Evolutionary conservation across 2,888 invertebrate species (phyloP), one percentile per base, ranked within the genome.

Genomic region (Synanthedon tipuliformis): DNA sequence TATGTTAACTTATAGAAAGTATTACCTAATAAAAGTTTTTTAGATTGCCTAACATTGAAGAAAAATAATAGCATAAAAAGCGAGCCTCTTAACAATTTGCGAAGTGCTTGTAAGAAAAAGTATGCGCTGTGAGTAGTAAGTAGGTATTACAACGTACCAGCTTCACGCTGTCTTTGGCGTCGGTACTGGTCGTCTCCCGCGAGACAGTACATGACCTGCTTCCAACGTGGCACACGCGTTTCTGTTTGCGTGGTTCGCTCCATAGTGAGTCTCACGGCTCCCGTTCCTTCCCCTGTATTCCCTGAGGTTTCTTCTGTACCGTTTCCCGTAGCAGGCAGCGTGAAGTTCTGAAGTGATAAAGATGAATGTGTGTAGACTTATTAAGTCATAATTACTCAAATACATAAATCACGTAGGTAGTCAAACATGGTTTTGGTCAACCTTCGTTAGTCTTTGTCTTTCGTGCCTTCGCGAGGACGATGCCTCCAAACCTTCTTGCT

Each of bases 231-330:
- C 50, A 94, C 89, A 53, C 91, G 84, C 15, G 88, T 85, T 69
- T 95, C 95, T 0, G 95, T 95, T 81, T 95, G 95, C 1, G 95
- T 95, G 54, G 93, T 94, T 51, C 94, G 89, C 68, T 95, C 95
- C 91, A 94, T 92, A 8, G 94, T 94, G 23, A 92, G 81, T 10
- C 90, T 81, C 1, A 89, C 82, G 1, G 86, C 80, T 34, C 8
- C 34, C 7, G 34, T 34, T 0, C 59, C 55, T 4, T 68, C 65
- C 34, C 64, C 66, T 1, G 65, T 61, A 50, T 61, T 58, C 7
- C 59, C 57, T 3, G 60, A 54, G 5, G 57, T 48, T 11, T 57
- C 55, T 1, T 59, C 62, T 40, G 58, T 61, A 40, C 63, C 70
- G 51, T 68, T 68, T 48, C 69, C 69, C 60, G 79, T 77, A 3